Evolutionary conservation across 1,140 invertebrate genomes (phyloP).

Genomic region (Drusus annulatus): DNA sequence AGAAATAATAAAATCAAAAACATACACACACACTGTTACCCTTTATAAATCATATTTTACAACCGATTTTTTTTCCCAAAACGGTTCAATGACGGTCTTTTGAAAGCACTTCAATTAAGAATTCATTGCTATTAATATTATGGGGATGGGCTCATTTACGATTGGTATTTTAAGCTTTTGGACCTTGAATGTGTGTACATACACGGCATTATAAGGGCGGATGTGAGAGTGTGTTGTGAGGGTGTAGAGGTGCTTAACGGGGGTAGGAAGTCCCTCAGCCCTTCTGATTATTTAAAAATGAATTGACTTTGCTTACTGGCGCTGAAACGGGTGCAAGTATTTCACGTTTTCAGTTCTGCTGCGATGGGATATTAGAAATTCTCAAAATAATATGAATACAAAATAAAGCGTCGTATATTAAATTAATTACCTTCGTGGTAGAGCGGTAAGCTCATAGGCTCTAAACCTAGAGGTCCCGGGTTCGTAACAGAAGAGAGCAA

Average conservation of each 20-base stretch:
- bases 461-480: too few relatives aligned
- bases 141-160: constrained; percentile 51
- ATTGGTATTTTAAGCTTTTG: constrained; percentile 54
- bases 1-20: not conserved
- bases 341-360: not conserved
- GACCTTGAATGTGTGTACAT: not conserved
- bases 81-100: constrained; percentile 40
- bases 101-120: constrained; percentile 51
- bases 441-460: too few relatives aligned
- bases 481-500: too few relatives aligned
- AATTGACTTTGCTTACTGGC: constrained; percentile 6
- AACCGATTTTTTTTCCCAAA: constrained; percentile 14
- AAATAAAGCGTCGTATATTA: too few relatives aligned
- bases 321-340: not conserved
- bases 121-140: constrained; percentile 58
- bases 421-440: too few relatives aligned
- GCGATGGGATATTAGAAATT: too few relatives aligned
- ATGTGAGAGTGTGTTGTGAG: not conserved
- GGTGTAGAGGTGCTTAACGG: not conserved
- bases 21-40: too few relatives aligned
- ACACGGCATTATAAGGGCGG: constrained; percentile 1
- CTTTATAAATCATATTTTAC: constrained; percentile 16
- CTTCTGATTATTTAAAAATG: constrained; percentile 5
- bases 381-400: too few relatives aligned
- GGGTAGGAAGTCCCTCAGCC: not conserved